Evolutionary conservation across 1,140 invertebrate species (phyloP), one percentile per base, ranked within the genome.

Genomic region (Caenorhabditis tropicalis): DNA sequence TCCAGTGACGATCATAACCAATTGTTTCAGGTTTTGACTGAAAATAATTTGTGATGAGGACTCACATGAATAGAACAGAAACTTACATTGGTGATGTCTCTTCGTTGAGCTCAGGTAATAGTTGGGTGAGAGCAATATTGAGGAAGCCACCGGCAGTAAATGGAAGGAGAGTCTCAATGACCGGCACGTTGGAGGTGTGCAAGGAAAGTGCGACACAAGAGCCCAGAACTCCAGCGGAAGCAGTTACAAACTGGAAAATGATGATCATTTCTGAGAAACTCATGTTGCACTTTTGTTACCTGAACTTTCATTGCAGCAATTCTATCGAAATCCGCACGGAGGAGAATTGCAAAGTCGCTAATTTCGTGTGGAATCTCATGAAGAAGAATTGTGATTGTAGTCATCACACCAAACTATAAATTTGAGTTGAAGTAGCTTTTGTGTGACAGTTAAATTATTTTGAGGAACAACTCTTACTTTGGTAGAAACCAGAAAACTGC

Each of bases 61-160:
- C 29, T 31, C 29, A 51, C 2, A 7, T 51, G 2, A 0, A n/a
- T 21, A n/a, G 5, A 1, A 3, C 21, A 51, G n/a, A n/a, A n/a
- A 21, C 60, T 33, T 36, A 74, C 65, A 43, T 46, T 24, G 36
- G 65, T 24, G 33, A 43, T 43, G 21, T 85, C 48, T 85, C 84
- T 21, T 82, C 80, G 39, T 74, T 82, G 10, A 85, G 46, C 21
- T 85, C 84, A 0, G 84, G 81, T 2, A 85, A n/a, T 3, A 85
- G 36, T 31, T 85, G 81, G 6, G 46, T 39, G 1, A 85, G 80
- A 27, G 84, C 84, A 51, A 85, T 85, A 21, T 82, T 85, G n/a
- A 85, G 85, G 39, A 85, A 85, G 33, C 84, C 84, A 21, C 84
- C 84, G 48, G 84, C 84, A 21, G 84, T 85, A 56, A 85, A 85